A percentile compares a stretch with the other conserved stretches of the same genome.
Conservation (phyloP, 2,888 invertebrate species). For the Nemapogon koenigi region DNA sequence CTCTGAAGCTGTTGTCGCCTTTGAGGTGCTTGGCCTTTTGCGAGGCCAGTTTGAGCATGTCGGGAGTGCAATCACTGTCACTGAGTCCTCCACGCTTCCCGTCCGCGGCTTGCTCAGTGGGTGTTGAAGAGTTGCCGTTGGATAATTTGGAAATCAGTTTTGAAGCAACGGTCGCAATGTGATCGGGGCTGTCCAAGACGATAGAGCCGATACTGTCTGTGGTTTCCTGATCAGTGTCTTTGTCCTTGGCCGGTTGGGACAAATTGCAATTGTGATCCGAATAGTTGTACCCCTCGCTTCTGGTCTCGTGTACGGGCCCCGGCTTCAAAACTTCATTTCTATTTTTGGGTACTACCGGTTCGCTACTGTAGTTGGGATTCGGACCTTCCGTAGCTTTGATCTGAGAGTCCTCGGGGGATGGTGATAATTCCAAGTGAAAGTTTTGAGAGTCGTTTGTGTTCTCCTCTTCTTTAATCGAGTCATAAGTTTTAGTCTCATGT, state of each 20-base stretch:
- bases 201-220: slow-evolving; percentile 46
- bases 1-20: slow-evolving; percentile 44
- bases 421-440: slow-evolving; percentile 43
- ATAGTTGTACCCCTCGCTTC: slow-evolving; percentile 37
- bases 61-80: slow-evolving; percentile 46
- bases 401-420: slow-evolving; percentile 27
- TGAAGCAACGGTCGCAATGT: slow-evolving; percentile 37
- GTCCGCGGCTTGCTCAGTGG: slow-evolving; percentile 30
- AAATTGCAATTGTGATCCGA: slow-evolving; percentile 32
- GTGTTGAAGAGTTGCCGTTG: slow-evolving; percentile 54
- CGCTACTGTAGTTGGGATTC: slow-evolving; percentile 29
- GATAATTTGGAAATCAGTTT: slow-evolving; percentile 54
- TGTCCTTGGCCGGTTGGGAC: slow-evolving; percentile 29
- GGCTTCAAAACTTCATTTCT: slow-evolving; percentile 30
- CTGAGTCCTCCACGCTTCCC: slow-evolving; percentile 24
- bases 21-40: slow-evolving; percentile 36
- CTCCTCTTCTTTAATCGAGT: slow-evolving; percentile 34
- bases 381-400: slow-evolving; percentile 18
- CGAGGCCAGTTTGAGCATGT: slow-evolving; percentile 34
- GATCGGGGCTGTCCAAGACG: slow-evolving; percentile 36
- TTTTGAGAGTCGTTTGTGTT: slow-evolving; percentile 47
- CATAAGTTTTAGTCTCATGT: slow-evolving; percentile 26
- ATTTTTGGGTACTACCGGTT: slow-evolving; percentile 34
- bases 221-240: slow-evolving; percentile 48
- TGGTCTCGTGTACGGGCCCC: slow-evolving; percentile 28